phyloP scores from a whole-genome alignment of 1,140 invertebrate species.

The Leptonema lineaticorne region DNA sequence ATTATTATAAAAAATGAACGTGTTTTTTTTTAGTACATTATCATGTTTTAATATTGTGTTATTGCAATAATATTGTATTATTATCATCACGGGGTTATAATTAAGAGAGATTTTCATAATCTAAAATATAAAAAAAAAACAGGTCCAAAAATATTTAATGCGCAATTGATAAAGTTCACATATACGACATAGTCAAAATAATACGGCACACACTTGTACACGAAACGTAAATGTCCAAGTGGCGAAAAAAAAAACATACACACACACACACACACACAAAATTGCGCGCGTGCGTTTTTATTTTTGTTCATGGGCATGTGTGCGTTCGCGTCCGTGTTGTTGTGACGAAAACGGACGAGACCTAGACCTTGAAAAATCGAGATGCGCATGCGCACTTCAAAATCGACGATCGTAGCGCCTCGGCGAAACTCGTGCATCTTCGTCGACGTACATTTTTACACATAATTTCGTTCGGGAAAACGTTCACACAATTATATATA shows the following conservation, averaged over 20 bases:
- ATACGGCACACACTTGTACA: background rate
- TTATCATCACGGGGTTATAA: too few relatives aligned
- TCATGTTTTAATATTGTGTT: too few relatives aligned
- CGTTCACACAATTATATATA: too few relatives aligned
- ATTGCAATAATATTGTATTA: too few relatives aligned
- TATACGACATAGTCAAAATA: background rate
- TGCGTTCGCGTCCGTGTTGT: background rate
- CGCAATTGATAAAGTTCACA: background rate
- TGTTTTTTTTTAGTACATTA: too few relatives aligned
- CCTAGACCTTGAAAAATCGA: constrained; percentile 15
- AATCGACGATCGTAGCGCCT: constrained; percentile 17
- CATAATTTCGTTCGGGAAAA: too few relatives aligned
- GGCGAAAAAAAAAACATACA: background rate
- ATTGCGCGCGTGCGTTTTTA: background rate
- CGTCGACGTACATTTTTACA: background rate
- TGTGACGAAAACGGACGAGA: background rate
- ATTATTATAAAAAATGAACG: too few relatives aligned
- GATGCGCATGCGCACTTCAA: background rate
- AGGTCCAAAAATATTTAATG: background rate
- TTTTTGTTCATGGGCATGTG: background rate
- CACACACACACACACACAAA: background rate
- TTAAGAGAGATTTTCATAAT: too few relatives aligned
- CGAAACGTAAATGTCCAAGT: too few relatives aligned
- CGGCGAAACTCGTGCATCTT: background rate
- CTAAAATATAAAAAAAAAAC: background rate